Conservation (phyloP, 2,113 vertebrate species). For the Psittacus erithacus region DNA sequence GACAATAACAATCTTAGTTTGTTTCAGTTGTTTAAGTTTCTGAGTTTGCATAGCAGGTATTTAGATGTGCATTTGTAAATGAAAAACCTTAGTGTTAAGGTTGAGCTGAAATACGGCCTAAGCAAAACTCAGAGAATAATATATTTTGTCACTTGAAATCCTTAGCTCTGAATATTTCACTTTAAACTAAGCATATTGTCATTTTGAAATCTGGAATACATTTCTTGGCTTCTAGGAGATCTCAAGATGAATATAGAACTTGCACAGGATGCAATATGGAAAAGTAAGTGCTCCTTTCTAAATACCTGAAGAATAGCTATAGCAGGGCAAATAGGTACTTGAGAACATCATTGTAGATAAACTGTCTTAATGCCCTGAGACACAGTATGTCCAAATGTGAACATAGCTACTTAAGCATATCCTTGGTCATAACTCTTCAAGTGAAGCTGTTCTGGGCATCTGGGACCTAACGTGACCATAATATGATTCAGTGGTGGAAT, state of each 20-base stretch:
- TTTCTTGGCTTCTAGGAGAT: neutral
- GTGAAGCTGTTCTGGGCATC: neutral
- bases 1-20: neutral
- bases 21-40: neutral
- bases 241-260: neutral
- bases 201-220: neutral
- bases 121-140: neutral
- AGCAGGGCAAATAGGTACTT: neutral
- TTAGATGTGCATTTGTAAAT: neutral
- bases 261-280: neutral
- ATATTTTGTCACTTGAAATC: neutral
- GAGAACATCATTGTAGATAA: neutral
- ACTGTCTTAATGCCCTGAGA: neutral
- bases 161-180: neutral
- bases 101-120: neutral
- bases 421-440: neutral
- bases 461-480: neutral
- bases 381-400: neutral
- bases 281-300: neutral
- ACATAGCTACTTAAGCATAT: neutral
- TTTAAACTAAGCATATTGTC: neutral
- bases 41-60: neutral
- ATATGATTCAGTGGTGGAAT: neutral
- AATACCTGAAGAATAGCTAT: neutral
- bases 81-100: neutral